These are phyloP conservation scores for Eleutherodactylus coqui DNA, from an alignment of 2,797 vertebrate species.

Conservation along the genomic window DNA sequence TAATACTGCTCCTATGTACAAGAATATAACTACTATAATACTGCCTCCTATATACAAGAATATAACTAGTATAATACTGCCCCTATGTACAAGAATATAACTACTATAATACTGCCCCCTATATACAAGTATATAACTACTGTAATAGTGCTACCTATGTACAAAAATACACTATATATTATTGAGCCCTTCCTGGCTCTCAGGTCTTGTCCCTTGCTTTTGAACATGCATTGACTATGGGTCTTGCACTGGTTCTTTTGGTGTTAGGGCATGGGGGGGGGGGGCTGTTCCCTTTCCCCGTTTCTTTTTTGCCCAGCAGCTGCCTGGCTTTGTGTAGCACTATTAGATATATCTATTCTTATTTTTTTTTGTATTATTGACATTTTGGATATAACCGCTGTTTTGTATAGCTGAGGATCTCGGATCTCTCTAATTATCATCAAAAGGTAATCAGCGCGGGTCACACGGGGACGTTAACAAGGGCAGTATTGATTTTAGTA, in stretches of 20 bases:
- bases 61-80: constrained; percentile 3
- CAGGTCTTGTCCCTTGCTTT: too few species aligned
- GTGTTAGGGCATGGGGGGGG: too few species aligned
- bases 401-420: background rate
- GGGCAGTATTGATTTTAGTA: background rate
- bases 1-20: background rate
- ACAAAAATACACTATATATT: too few species aligned
- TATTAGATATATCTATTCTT: too few species aligned
- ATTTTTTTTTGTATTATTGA: too few species aligned
- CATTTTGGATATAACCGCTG: background rate
- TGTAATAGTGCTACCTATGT: background rate
- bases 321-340: too few species aligned
- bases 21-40: background rate
- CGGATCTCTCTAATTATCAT: background rate
- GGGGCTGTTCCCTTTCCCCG: too few species aligned
- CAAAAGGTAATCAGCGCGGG: background rate
- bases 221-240: too few species aligned
- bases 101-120: constrained; percentile 4
- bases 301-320: too few species aligned
- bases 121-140: constrained; percentile 1
- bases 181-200: too few species aligned
- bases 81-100: constrained; percentile 4
- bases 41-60: background rate
- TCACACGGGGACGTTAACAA: background rate
- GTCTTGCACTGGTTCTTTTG: too few species aligned